These are phyloP conservation scores for Aurelia aurita complex sp. Pacific DNA, from an alignment of 30 jellyfish, hydroid and myxozoan genomes.

Conservation along the genomic window DNA sequence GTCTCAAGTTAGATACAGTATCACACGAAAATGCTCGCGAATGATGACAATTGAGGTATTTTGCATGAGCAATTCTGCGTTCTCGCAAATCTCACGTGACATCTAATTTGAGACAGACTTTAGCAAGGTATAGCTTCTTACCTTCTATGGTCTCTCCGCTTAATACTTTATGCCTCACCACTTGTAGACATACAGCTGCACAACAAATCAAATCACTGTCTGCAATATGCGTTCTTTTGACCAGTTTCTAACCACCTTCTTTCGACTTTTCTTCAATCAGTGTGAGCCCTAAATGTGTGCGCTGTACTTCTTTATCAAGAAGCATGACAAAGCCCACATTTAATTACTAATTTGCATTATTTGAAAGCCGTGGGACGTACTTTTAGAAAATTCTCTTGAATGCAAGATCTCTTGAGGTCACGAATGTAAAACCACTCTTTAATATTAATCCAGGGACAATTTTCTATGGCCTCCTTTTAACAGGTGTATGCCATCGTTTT, in stretches of 20 bases:
- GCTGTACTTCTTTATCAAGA: neutral
- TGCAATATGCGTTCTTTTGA: neutral
- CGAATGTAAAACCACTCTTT: constrained; percentile 54
- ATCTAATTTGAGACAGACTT: too few species aligned
- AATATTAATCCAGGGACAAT: constrained; percentile 22
- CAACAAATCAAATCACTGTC: too few species aligned
- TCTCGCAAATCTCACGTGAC: too few species aligned
- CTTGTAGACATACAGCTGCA: too few species aligned
- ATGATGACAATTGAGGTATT: too few species aligned
- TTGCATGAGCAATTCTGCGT: too few species aligned
- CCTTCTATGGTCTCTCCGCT: too few species aligned
- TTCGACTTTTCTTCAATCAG: neutral
- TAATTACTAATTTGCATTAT: neutral
- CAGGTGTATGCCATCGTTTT: constrained; percentile 23
- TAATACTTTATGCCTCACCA: too few species aligned
- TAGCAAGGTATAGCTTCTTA: too few species aligned
- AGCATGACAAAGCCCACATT: neutral
- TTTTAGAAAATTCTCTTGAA: constrained; percentile 24
- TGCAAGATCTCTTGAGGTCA: constrained; percentile 45
- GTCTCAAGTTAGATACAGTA: too few species aligned
- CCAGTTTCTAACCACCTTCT: neutral
- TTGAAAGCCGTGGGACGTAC: constrained; percentile 56
- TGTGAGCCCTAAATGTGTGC: neutral
- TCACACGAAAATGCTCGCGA: too few species aligned
- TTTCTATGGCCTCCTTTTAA: constrained; percentile 2